Conservation (phyloP, 1,140 invertebrate species). For the Aporrectodea caliginosa region DNA sequence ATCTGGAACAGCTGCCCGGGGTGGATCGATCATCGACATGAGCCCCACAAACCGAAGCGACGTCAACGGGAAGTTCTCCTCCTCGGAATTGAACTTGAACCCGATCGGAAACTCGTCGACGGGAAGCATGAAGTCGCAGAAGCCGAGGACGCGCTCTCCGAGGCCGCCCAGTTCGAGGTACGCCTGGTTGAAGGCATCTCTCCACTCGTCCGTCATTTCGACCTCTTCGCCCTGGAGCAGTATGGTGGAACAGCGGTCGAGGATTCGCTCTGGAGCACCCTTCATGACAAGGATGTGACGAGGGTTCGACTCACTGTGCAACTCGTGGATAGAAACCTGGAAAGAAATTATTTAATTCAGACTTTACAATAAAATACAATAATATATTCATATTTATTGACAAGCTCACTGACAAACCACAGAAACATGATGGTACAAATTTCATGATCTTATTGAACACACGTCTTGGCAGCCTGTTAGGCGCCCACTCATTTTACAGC, state of each 20-base stretch:
- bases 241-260: conserved; percentile 88
- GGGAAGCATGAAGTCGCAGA: conserved; percentile 85
- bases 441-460: too few species aligned
- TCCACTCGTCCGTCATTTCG: conserved; percentile 24
- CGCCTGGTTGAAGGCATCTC: conserved; percentile 58
- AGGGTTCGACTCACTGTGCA: conserved; percentile 83
- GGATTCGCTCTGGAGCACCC: conserved; percentile 98
- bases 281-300: conserved; percentile 97
- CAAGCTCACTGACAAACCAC: too few species aligned
- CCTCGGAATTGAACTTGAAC: conserved; percentile 82
- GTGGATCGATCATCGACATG: conserved; percentile 99
- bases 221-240: conserved; percentile 92
- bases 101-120: conserved; percentile 81
- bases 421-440: too few species aligned
- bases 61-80: conserved; percentile 87
- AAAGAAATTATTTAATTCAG: too few species aligned
- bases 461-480: too few species aligned
- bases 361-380: too few species aligned
- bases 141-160: conserved; percentile 56
- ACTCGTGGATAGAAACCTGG: conserved; percentile 69
- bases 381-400: too few species aligned
- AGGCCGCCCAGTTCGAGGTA: conserved; percentile 88
- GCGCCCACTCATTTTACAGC: too few species aligned
- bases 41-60: conserved; percentile 95
- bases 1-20: conserved; percentile 67